These are phyloP conservation scores for Corythoichthys intestinalis DNA, from an alignment of 2,113 vertebrate genomes.

Conservation along the genomic window DNA sequence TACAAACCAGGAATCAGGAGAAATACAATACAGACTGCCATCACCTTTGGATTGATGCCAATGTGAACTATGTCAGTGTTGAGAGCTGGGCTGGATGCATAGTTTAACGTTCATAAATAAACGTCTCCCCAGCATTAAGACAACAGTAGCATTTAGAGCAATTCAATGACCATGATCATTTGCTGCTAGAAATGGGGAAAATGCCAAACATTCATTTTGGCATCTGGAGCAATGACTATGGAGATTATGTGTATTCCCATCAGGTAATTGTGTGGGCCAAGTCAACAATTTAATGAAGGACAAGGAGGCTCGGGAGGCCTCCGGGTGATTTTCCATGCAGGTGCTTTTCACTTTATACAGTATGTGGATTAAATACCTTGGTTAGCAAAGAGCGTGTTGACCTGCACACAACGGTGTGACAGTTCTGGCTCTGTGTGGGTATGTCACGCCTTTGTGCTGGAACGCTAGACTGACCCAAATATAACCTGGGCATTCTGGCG, in stretches of 20 bases:
- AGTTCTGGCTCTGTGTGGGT: constrained; percentile 50
- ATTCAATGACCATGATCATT: constrained; percentile 25
- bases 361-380: constrained; percentile 24
- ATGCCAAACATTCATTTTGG: constrained; percentile 34
- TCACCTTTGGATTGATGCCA: constrained; percentile 28
- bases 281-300: constrained; percentile 37
- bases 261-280: constrained; percentile 41
- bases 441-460: constrained; percentile 55
- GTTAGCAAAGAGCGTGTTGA: constrained; percentile 24
- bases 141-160: constrained; percentile 28
- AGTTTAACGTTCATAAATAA: constrained; percentile 36
- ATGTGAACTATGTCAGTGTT: constrained; percentile 2
- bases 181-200: constrained; percentile 15
- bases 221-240: constrained; percentile 46
- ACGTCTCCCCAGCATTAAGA: constrained; percentile 10
- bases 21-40: not conserved
- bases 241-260: constrained; percentile 24
- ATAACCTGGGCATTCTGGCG: constrained; percentile 52
- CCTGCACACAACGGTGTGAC: constrained; percentile 47
- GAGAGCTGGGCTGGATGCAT: constrained; percentile 1
- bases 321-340: constrained; percentile 49
- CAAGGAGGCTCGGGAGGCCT: constrained; percentile 16
- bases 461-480: constrained; percentile 51
- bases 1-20: constrained; percentile 11
- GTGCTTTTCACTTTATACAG: constrained; percentile 31